phyloP scores from a whole-genome alignment of 2,888 invertebrate species.

The Lasioglossum lativentre region DNA sequence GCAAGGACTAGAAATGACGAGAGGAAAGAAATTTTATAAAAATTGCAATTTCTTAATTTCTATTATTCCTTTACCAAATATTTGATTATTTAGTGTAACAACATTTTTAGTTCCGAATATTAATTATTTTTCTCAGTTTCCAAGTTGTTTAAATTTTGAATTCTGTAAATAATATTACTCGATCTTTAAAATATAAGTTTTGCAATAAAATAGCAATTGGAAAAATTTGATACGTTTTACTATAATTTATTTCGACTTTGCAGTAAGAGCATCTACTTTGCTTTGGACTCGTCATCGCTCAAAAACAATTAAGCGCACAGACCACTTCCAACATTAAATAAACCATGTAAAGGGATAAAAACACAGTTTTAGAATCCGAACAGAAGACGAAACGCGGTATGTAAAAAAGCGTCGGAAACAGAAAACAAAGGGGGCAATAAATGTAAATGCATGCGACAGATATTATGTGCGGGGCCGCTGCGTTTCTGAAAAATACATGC shows the following conservation, averaged over 20 bases:
- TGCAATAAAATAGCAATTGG: background rate
- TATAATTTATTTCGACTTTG: background rate
- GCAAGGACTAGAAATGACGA: too few relatives aligned
- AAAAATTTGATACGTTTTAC: background rate
- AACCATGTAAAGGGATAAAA: background rate
- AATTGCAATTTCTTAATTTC: background rate
- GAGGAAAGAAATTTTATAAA: background rate
- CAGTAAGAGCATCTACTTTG: too few relatives aligned
- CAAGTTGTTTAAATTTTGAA: too few relatives aligned
- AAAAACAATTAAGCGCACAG: background rate
- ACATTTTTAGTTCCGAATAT: background rate
- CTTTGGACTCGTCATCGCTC: background rate
- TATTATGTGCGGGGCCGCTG: constrained; percentile 34
- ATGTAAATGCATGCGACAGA: constrained; percentile 40
- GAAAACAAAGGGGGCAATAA: constrained; percentile 29
- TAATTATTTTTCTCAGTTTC: too few relatives aligned
- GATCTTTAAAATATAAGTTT: background rate
- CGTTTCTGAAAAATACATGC: constrained; percentile 33
- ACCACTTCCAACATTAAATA: background rate
- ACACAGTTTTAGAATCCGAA: background rate
- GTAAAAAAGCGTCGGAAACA: background rate
- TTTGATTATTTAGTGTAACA: background rate
- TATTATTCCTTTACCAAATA: background rate
- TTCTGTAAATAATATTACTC: background rate
- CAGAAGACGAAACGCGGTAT: background rate